A percentile compares a stretch with the other conserved stretches of the same genome.
phyloP scores from a whole-genome alignment of 2,797 vertebrate genomes.

The Amniataba percoides region DNA sequence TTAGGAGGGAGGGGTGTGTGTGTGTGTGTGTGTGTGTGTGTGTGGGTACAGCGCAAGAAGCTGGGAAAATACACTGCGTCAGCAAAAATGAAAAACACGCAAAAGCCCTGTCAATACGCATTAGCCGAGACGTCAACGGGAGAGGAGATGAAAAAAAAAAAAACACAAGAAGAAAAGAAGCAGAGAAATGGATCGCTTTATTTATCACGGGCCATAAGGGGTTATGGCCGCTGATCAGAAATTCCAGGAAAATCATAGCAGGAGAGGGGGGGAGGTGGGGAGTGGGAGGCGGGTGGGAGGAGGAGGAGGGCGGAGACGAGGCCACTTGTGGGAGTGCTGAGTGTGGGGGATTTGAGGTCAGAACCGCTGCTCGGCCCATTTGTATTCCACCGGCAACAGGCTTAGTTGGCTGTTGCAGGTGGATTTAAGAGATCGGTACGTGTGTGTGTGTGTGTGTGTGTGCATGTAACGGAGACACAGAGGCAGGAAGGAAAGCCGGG shows the following conservation, averaged over 20 bases:
- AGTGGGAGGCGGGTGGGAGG: not conserved
- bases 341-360: slow-evolving; percentile 60
- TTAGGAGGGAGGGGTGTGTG: slow-evolving; percentile 63
- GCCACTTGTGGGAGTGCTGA: slow-evolving; percentile 70
- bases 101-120: slow-evolving; percentile 91
- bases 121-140: slow-evolving; percentile 87
- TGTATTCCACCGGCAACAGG: slow-evolving; percentile 67
- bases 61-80: slow-evolving; percentile 60
- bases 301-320: slow-evolving; percentile 12
- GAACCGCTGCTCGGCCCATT: slow-evolving; percentile 35
- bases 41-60: slow-evolving; percentile 35
- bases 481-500: not conserved
- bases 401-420: slow-evolving; percentile 56
- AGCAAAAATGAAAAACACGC: slow-evolving; percentile 85
- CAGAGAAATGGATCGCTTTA: slow-evolving; percentile 72
- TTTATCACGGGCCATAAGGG: slow-evolving; percentile 51
- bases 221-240: slow-evolving; percentile 49
- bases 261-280: not conserved
- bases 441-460: slow-evolving; percentile 21
- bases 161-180: slow-evolving; percentile 31
- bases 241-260: slow-evolving; percentile 54
- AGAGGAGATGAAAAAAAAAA: slow-evolving; percentile 12
- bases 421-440: slow-evolving; percentile 50
- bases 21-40: not conserved
- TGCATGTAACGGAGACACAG: not conserved